Evolutionary conservation across 1,140 invertebrate genomes (phyloP).

Genomic region (Philopotamus ludificatus): DNA sequence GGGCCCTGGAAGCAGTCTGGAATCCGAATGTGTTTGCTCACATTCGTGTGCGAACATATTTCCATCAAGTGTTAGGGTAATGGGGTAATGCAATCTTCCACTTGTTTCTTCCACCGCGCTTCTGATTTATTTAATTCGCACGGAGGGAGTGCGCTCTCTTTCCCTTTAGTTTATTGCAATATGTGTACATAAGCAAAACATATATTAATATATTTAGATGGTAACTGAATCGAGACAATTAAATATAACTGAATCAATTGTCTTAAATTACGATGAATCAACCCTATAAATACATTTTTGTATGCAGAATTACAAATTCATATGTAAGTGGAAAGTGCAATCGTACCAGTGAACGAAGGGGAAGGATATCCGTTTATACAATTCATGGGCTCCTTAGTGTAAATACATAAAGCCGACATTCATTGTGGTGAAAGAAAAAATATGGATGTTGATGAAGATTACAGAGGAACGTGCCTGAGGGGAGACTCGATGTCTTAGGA

Average conservation of each 20-base stretch:
- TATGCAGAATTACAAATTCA: background rate
- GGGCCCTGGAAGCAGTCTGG: background rate
- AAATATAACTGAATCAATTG: too few relatives aligned
- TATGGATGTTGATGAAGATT: conserved; percentile 21
- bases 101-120: conserved; percentile 1
- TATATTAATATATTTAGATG: too few relatives aligned
- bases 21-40: conserved; percentile 6
- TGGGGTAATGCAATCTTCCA: conserved; percentile 27
- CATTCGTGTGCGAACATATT: conserved; percentile 28
- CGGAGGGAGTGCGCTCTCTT: background rate
- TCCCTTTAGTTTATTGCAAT: too few relatives aligned
- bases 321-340: background rate
- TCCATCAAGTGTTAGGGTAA: conserved; percentile 29
- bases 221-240: too few relatives aligned
- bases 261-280: too few relatives aligned
- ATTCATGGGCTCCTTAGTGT: conserved; percentile 9
- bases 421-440: conserved; percentile 17
- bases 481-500: conserved; percentile 8
- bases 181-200: too few relatives aligned
- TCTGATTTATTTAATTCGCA: conserved; percentile 27
- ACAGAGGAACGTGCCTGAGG: conserved; percentile 11
- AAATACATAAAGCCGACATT: conserved; percentile 10
- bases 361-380: background rate
- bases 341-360: background rate
- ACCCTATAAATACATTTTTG: background rate